Conservation (phyloP, 1,140 invertebrate species). For the Calosoma granatense region DNA sequence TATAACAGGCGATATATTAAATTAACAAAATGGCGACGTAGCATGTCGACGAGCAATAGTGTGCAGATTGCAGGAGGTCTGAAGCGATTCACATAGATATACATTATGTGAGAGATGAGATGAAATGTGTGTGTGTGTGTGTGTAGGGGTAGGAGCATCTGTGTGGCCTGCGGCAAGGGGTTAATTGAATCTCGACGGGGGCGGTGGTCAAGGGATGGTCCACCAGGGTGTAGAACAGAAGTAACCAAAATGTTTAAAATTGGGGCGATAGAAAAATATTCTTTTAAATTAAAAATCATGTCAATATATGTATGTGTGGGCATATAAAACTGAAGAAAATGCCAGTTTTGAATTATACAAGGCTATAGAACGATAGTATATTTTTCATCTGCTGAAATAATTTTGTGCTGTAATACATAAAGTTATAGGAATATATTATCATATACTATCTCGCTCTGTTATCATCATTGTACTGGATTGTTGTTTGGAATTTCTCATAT, state of each 20-base stretch:
- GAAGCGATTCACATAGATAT: background rate
- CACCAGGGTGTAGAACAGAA: conserved; percentile 26
- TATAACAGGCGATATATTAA: conserved; percentile 8
- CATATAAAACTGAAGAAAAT: no score
- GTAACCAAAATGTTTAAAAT: conserved; percentile 20
- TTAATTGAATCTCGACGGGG: background rate
- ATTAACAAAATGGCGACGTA: conserved; percentile 7
- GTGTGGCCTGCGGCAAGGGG: background rate
- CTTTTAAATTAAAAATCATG: no score
- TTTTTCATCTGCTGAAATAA: no score
- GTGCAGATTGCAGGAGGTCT: background rate
- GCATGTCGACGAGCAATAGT: background rate
- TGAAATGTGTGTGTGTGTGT: background rate
- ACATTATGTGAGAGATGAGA: background rate
- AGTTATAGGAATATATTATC: background rate
- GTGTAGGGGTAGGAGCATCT: background rate
- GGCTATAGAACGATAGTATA: no score
- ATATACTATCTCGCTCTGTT: no score
- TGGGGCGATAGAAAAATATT: no score
- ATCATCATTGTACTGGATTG: no score
- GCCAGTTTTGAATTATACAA: no score
- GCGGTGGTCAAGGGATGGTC: background rate
- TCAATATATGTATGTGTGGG: no score
- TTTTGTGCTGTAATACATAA: background rate
- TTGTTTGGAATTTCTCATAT: no score